These are phyloP conservation scores for Liparis tanakae DNA, from an alignment of 2,797 vertebrate genomes.

Conservation along the genomic window DNA sequence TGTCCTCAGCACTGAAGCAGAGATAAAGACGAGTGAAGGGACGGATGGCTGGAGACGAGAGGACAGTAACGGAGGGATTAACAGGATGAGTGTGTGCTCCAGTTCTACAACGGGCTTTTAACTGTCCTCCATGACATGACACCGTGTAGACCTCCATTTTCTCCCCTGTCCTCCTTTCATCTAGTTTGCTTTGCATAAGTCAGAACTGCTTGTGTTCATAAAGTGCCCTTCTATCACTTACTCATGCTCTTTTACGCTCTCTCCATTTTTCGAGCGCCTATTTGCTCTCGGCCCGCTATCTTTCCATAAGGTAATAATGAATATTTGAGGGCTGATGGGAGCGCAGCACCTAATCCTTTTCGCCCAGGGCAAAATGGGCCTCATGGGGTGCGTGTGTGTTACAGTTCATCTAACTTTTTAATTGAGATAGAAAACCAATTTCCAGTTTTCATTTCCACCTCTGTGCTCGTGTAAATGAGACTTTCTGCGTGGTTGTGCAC, in stretches of 20 bases:
- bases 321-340: slow-evolving; percentile 77
- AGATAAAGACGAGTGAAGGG: slow-evolving; percentile 77
- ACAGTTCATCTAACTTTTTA: slow-evolving; percentile 78
- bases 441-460: slow-evolving; percentile 69
- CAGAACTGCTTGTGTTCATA: slow-evolving; percentile 65
- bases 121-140: slow-evolving; percentile 75
- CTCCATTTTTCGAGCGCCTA: slow-evolving; percentile 41
- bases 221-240: slow-evolving; percentile 63
- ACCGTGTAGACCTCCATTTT: slow-evolving; percentile 70
- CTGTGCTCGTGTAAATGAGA: slow-evolving; percentile 67
- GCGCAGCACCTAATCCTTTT: slow-evolving; percentile 73
- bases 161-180: slow-evolving; percentile 68
- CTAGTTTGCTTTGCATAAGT: slow-evolving; percentile 72
- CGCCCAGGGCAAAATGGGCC: slow-evolving; percentile 71
- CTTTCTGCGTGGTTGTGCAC: slow-evolving; percentile 45
- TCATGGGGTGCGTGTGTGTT: slow-evolving; percentile 67
- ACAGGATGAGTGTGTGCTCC: slow-evolving; percentile 70
- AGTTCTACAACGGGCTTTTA: slow-evolving; percentile 68
- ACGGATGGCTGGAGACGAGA: slow-evolving; percentile 73
- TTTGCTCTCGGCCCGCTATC: slow-evolving; percentile 65
- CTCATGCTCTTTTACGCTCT: slow-evolving; percentile 42
- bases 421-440: slow-evolving; percentile 75
- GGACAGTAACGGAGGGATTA: slow-evolving; percentile 73
- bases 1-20: slow-evolving; percentile 80
- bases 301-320: slow-evolving; percentile 76